Evolutionary conservation across 1,140 invertebrate genomes (phyloP), one percentile per base, ranked within the genome.

Genomic region (Drosophila persimilis): DNA sequence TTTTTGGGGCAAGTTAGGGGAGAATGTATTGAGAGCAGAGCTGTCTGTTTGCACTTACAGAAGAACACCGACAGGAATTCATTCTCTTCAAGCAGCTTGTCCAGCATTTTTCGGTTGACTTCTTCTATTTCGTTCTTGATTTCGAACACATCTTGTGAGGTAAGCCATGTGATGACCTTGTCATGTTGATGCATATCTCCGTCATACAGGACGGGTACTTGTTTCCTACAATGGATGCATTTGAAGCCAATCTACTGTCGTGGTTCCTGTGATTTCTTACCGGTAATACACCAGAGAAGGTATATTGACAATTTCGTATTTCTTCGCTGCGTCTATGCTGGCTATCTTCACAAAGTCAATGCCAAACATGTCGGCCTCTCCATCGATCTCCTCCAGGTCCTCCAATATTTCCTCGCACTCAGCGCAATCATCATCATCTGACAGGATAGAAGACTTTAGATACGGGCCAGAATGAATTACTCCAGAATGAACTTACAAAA

Each of bases 41-140:
- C 7, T 29, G 7, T 29, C 6, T n/a, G 0, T 15, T 4, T 57
- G 41, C 63, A 94, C 96, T 95, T 93, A 98, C 97, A 98, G 89
- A 98, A 98, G 88, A 97, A 98, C 24, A 98, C 97, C n/a, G 97
- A 95, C 15, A 98, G 92, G 91, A 97, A 98, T 92, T 98, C 97
- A 85, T 98, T 98, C 91, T 98, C 97, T 73, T 98, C 97, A 1
- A 99, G 92, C 2, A 98, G 91, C 92, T 98, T 98, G 75, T 98
- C 97, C 47, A 99, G 92, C 97, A 99, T 98, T 92, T 98, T 97
- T 45, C 96, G 94, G 91, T 98, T 98, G 1, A 98, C 97, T 92
- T 98, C 97, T 92, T 98, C 97, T 85, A 99, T 98, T 94, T 98
- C 97, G 91, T 98, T 98, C 93, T 98, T 97, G 39, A 98, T 96